Evolutionary conservation across 2,113 vertebrate species (phyloP), one percentile per base, ranked within the genome.

Genomic region (Hypanus sabinus): DNA sequence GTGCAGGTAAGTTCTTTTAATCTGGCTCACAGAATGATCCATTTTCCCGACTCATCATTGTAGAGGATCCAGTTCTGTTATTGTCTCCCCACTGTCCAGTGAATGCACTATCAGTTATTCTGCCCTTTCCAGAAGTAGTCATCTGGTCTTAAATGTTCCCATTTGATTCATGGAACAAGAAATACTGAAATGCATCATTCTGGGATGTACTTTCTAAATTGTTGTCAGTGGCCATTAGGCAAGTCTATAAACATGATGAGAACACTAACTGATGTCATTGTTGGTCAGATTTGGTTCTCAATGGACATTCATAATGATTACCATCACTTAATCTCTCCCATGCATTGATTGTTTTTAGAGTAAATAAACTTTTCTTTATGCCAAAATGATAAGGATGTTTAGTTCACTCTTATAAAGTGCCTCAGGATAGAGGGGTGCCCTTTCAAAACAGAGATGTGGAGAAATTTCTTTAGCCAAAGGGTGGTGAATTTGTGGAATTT

Each of bases 1-100:
- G 27, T 99, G 99, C 98, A 98, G 99, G 99, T 99, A 96, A 94
- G 30, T 83, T 57, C 20, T 85, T 70, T 75, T 68, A 33, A 27
- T 93, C 5, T 71, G 36, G 11, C 11, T 46, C 68, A 12, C 36
- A 71, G 18, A 38, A 93, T 93, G 68, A n/a, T 88, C 55, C 14
- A 16, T 93, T 46, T 11, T 55, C 73, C 68, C 46, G 38, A 71
- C 73, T 75, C 46, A 22, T 11, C 7, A 16, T 22, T 46, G 6
- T 55, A 30, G 33, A 1, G 14, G 9, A 71, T 55, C 20, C 22
- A 93, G 20, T 33, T 6, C 33, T 92, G 1, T 18, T 5, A 24
- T 71, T 71, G 24, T 70, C 10, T 73, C 36, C 10, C 30, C 46
- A 46, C 46, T 55, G 4, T 46, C 68, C 70, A 11, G 62, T 36